Percentiles rank a stretch among this genome's conserved stretches.
phyloP scores from a whole-genome alignment of 2,113 vertebrate species.

The Pterocles gutturalis region DNA sequence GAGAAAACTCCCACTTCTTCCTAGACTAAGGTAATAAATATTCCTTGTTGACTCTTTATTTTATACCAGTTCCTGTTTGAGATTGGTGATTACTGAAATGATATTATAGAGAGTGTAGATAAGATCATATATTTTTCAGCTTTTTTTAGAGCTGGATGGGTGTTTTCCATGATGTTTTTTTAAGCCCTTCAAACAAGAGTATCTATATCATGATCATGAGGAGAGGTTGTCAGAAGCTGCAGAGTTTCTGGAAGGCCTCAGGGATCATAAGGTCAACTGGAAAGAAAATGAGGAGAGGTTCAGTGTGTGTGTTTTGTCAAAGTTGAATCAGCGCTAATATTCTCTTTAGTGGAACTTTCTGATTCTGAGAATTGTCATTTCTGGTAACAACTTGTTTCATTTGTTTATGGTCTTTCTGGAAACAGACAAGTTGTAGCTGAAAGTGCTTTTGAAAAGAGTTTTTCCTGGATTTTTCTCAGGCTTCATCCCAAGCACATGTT shows the following conservation, averaged over 20 bases:
- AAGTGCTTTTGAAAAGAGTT: not conserved
- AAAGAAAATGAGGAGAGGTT: not conserved
- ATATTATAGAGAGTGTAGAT: not conserved
- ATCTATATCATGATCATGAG: not conserved
- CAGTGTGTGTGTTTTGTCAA: not conserved
- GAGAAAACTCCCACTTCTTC: not conserved
- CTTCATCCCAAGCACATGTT: not conserved
- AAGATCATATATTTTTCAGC: not conserved
- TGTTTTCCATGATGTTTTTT: not conserved
- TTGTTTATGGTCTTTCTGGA: not conserved
- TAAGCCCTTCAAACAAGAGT: not conserved
- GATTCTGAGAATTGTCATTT: not conserved
- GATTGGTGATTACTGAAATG: not conserved
- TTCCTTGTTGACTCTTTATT: not conserved
- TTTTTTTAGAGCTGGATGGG: not conserved
- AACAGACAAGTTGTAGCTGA: not conserved
- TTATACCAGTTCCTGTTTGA: not conserved
- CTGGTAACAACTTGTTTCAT: not conserved
- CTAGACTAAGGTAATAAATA: not conserved
- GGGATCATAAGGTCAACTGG: not conserved
- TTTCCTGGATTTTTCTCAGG: not conserved
- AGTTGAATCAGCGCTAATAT: not conserved
- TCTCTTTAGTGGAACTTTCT: not conserved
- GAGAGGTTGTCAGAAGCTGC: not conserved
- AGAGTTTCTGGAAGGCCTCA: not conserved